A percentile compares a stretch with the other conserved stretches of the same genome.
These are phyloP conservation scores for Bombus fervidus DNA, from an alignment of 1,140 invertebrate genomes.

Conservation along the genomic window DNA sequence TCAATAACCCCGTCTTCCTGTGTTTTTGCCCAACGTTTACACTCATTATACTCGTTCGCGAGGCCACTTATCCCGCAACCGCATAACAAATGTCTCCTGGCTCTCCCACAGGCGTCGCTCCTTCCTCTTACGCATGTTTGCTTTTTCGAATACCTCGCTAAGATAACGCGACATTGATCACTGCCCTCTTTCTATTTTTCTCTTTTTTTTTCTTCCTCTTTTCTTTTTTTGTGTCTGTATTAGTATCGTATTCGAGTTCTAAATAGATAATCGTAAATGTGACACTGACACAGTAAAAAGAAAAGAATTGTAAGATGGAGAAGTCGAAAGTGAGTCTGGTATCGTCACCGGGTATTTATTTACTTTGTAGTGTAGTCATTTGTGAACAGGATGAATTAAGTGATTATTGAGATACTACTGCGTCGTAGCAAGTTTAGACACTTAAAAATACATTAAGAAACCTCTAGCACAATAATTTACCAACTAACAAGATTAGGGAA, in stretches of 20 bases:
- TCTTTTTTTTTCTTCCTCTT: not conserved
- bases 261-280: not conserved
- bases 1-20: slow-evolving; percentile 28
- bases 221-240: not conserved
- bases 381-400: not conserved
- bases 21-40: slow-evolving; percentile 30
- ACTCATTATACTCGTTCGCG: slow-evolving; percentile 21
- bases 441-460: not conserved
- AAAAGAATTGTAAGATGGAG: not conserved
- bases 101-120: slow-evolving; percentile 3
- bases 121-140: slow-evolving; percentile 10
- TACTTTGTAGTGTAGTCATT: too few species aligned
- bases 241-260: not conserved
- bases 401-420: not conserved
- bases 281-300: not conserved
- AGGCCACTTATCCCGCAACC: slow-evolving; percentile 8
- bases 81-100: slow-evolving; percentile 21
- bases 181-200: not conserved
- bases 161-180: slow-evolving; percentile 19
- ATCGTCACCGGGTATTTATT: too few species aligned
- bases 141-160: slow-evolving; percentile 1
- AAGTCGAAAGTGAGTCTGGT: not conserved
- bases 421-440: not conserved
- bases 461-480: not conserved
- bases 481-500: not conserved